Evolutionary conservation across 2,888 invertebrate genomes (phyloP).

Genomic region (Lasioglossum lativentre): DNA sequence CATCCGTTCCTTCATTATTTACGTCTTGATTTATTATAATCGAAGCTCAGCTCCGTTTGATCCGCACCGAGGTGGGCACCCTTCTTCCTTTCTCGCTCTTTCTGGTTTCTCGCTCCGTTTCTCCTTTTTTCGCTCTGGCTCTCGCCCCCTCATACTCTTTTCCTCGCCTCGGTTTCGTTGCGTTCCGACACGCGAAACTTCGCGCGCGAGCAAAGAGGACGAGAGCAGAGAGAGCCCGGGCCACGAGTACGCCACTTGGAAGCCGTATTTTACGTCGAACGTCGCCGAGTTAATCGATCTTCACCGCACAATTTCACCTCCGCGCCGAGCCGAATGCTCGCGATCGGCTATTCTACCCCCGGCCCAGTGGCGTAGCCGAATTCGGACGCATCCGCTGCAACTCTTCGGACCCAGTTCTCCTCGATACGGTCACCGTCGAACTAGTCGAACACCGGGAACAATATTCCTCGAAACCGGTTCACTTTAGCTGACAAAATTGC

Average conservation of each 20-base stretch:
- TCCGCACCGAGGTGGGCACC: conserved; percentile 73
- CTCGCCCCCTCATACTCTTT: conserved; percentile 11
- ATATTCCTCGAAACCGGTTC: background rate
- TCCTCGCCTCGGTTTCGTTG: conserved; percentile 8
- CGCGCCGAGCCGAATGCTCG: conserved; percentile 30
- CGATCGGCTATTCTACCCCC: conserved; percentile 26
- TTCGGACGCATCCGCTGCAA: background rate
- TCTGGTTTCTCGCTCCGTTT: background rate
- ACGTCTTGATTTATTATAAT: conserved; percentile 84
- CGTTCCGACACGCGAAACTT: conserved; percentile 19
- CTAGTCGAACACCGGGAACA: background rate
- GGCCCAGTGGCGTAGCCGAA: conserved; percentile 36
- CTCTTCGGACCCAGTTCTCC: background rate
- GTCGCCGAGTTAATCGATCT: conserved; percentile 71
- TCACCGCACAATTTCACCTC: conserved; percentile 63
- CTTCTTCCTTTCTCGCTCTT: background rate
- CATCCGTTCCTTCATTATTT: conserved; percentile 83
- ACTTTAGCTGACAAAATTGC: too few species aligned
- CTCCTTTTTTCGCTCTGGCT: background rate
- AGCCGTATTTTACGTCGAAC: conserved; percentile 72
- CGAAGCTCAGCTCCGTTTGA: conserved; percentile 81
- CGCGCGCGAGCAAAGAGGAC: conserved; percentile 32
- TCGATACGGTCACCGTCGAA: background rate
- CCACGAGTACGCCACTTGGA: conserved; percentile 57
- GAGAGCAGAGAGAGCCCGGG: conserved; percentile 14